These are phyloP conservation scores for Heteromyza rotundicornis DNA, from an alignment of 2,888 invertebrate genomes.

Conservation along the genomic window DNA sequence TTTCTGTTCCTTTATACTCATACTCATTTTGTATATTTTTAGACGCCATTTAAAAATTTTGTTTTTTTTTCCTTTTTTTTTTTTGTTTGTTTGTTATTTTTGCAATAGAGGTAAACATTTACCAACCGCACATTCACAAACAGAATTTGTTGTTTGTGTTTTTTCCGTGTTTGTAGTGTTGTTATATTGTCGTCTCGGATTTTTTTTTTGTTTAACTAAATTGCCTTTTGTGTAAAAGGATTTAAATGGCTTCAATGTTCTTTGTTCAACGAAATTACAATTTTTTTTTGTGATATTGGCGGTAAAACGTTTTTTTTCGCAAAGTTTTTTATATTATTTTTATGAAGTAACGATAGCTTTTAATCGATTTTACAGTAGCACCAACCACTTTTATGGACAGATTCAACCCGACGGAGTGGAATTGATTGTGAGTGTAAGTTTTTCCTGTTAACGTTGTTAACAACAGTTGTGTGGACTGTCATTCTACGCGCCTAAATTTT, in stretches of 20 bases:
- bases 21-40: too few species aligned
- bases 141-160: neutral
- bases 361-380: too few species aligned
- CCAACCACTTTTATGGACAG: too few species aligned
- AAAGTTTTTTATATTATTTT: neutral
- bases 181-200: too few species aligned
- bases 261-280: too few species aligned
- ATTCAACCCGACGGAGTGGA: too few species aligned
- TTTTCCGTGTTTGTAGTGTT: neutral
- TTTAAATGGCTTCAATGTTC: conserved; percentile 1
- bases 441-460: too few species aligned
- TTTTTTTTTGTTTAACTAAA: conserved; percentile 8
- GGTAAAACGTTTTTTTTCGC: neutral
- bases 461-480: too few species aligned
- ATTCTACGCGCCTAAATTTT: too few species aligned
- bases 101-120: neutral
- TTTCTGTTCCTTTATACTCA: neutral
- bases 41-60: neutral
- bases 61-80: neutral
- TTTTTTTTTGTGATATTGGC: neutral
- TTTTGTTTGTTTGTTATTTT: neutral
- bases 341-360: conserved; percentile 3
- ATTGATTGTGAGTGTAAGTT: too few species aligned
- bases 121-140: neutral
- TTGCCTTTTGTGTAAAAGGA: conserved; percentile 2